phyloP scores from a whole-genome alignment of 2,797 vertebrate genomes.

The Luscinia megarhynchos region DNA sequence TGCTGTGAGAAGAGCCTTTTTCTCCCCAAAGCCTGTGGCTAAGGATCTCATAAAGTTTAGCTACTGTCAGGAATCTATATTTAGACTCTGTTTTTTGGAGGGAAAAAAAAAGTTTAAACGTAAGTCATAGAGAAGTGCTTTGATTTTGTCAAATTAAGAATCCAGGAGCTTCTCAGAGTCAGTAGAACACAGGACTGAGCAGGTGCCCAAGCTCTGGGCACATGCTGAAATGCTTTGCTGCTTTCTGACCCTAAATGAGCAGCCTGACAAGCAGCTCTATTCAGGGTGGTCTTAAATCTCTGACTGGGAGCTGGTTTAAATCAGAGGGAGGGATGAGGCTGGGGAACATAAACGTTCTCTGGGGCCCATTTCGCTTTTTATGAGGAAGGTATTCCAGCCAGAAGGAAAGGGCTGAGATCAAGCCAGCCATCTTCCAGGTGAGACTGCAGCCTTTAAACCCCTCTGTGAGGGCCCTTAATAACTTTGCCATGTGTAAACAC shows the following conservation, averaged over 20 bases:
- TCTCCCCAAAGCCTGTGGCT: neutral
- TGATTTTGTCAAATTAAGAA: neutral
- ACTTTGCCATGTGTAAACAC: slow-evolving; percentile 57
- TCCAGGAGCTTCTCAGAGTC: neutral
- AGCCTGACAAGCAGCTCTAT: neutral
- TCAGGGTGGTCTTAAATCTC: slow-evolving; percentile 51
- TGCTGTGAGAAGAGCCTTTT: neutral
- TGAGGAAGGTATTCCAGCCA: slow-evolving; percentile 21
- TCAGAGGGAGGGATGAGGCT: slow-evolving; percentile 47
- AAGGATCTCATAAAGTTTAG: neutral
- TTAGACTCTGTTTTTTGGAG: neutral
- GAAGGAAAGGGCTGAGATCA: slow-evolving; percentile 48
- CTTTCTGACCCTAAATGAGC: slow-evolving; percentile 39
- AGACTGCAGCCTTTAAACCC: slow-evolving; percentile 21
- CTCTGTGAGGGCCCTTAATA: slow-evolving; percentile 26
- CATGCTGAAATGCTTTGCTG: slow-evolving; percentile 39
- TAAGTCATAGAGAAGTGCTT: neutral
- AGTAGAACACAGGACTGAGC: neutral
- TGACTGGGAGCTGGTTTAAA: slow-evolving; percentile 48
- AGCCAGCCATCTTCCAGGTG: slow-evolving; percentile 8
- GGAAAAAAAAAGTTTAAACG: neutral
- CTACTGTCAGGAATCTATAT: neutral
- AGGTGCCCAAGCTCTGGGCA: slow-evolving; percentile 35
- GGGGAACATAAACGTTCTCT: slow-evolving; percentile 18
- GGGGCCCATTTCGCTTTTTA: slow-evolving; percentile 2